Base-by-base conservation (phyloP, 2,113 vertebrate genomes). In the Bothrops jararaca region DNA sequence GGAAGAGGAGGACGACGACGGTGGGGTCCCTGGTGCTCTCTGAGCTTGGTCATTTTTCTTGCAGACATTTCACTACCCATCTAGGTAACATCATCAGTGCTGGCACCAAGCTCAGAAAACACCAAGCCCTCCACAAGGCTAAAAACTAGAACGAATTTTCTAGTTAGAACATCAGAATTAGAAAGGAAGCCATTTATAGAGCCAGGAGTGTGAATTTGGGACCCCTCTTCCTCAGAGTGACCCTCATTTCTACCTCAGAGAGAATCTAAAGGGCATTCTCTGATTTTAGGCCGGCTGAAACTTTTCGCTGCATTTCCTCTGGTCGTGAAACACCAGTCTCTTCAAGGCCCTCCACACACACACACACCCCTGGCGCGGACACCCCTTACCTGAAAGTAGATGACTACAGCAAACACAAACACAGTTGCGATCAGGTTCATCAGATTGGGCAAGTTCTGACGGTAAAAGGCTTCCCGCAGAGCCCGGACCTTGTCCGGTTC, bases 391-490 rank as follows among this genome's bases (percentile, higher is more conserved):
- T 98, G 98, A 94, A 98, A 98, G 94, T 98, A 98, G 58, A 98
- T 98, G 93, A 98, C 98, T 5, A 98, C 97, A 42, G 97, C 98
- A 95, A 98, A 98, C 18, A 98, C 98, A 88, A 98, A 98, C 0
- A 98, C 97, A 0, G 98, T 98, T 4, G 98, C 98, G 54, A 98
- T 98, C 90, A 98, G 97, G 93, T 98, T 98, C 98, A 98, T 98
- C 86, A 98, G 97, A 45, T 98, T 98, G 94, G 98, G 98, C 90
- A 98, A 95, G 8, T 98, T 98, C 96, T 98, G 98, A 0, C 98
- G 96, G 91, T 98, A 98, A 91, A 98, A 98, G 2, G 98, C 98
- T 50, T 98, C 98, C 56, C 98, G 94, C 92, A 98, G 50, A 64
- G 98, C 98, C 18, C 98, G 97, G 20, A 98, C 97, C 95, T 98